Conservation (phyloP, 2,888 invertebrate species). For the Sabatieria punctata region DNA sequence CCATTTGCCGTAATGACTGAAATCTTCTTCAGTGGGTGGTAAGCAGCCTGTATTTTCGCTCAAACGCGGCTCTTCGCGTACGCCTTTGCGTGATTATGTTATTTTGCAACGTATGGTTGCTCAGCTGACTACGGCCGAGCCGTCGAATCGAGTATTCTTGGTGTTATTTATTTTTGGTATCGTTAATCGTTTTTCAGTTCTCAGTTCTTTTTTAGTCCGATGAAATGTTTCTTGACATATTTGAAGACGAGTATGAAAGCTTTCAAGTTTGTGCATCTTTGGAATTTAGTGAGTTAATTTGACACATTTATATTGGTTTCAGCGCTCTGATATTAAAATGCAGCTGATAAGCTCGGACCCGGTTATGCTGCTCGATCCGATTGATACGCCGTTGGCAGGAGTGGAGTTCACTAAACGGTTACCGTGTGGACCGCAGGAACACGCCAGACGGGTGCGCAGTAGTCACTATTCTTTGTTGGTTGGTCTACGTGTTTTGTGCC, state of each 20-base stretch:
- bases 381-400: constrained; percentile 84
- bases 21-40: too few relatives aligned
- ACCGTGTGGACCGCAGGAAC: constrained; percentile 77
- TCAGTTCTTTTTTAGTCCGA: constrained; percentile 47
- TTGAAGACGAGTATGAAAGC: constrained; percentile 92
- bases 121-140: too few relatives aligned
- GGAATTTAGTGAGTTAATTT: constrained; percentile 2
- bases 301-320: neutral
- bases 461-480: too few relatives aligned
- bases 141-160: too few relatives aligned
- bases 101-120: too few relatives aligned
- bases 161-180: too few relatives aligned
- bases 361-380: constrained; percentile 78
- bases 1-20: too few relatives aligned
- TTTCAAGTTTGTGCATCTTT: constrained; percentile 45
- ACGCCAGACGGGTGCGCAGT: constrained; percentile 39
- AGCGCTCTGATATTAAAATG: constrained; percentile 39
- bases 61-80: too few relatives aligned
- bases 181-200: too few relatives aligned
- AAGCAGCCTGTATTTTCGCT: too few relatives aligned
- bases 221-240: constrained; percentile 94
- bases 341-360: constrained; percentile 94
- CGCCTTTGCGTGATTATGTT: too few relatives aligned
- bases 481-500: neutral
- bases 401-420: constrained; percentile 79